Conservation (phyloP, 2,113 vertebrate genomes). For the Elachura formosa region DNA sequence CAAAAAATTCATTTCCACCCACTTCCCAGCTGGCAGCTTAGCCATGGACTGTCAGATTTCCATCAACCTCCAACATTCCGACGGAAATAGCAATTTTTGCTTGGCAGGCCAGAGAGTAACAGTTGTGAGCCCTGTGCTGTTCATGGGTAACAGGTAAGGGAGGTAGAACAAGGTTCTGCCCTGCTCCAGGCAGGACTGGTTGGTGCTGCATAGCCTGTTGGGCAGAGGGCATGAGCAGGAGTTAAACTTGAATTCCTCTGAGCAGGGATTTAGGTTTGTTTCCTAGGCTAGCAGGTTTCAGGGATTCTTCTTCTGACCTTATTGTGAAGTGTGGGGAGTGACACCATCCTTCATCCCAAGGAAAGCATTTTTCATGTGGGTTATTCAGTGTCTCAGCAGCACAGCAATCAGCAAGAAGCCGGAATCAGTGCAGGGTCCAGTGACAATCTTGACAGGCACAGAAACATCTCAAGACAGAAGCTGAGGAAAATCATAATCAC, state of each 20-base stretch:
- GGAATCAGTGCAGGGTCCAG: neutral
- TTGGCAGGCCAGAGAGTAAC: neutral
- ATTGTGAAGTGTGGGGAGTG: neutral
- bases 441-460: neutral
- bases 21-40: slow-evolving; percentile 36
- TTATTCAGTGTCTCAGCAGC: neutral
- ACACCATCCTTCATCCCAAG: neutral
- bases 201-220: rapidly evolving
- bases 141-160: neutral
- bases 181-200: neutral
- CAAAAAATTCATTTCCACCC: slow-evolving; percentile 38
- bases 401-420: neutral
- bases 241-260: neutral
- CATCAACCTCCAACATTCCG: neutral
- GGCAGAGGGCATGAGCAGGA: rapidly evolving
- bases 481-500: neutral
- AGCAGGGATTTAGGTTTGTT: neutral
- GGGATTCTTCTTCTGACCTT: neutral
- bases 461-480: neutral
- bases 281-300: neutral
- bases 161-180: neutral
- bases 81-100: neutral
- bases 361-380: neutral
- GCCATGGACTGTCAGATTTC: slow-evolving; percentile 2
- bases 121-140: neutral